Evolutionary conservation across 2,797 vertebrate genomes (phyloP).

Genomic region (Eulemur coronatus): DNA sequence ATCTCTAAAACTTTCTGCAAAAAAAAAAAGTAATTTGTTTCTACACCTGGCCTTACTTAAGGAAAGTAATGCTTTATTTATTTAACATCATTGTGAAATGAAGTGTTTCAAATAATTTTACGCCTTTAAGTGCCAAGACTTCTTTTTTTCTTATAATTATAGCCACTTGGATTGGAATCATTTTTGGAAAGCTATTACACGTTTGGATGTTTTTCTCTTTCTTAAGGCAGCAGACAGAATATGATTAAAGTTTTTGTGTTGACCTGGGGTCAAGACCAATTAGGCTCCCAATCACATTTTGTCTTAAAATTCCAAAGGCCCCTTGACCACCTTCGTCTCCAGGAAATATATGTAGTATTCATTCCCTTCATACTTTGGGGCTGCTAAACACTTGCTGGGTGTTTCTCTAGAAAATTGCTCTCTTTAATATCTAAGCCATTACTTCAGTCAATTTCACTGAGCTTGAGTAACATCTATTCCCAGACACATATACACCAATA

Average conservation of each 20-base stretch:
- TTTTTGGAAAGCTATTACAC: conserved; percentile 54
- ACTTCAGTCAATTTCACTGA: background rate
- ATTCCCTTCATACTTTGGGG: background rate
- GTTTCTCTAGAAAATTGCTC: background rate
- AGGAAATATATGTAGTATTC: background rate
- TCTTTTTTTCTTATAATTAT: conserved; percentile 66
- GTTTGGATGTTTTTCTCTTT: conserved; percentile 52
- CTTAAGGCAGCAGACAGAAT: conserved; percentile 10
- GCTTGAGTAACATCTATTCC: background rate
- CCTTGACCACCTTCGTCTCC: background rate
- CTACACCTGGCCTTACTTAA: conserved; percentile 79
- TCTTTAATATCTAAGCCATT: background rate
- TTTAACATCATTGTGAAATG: conserved; percentile 75
- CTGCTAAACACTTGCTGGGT: background rate
- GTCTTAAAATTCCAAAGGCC: background rate
- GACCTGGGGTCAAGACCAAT: background rate
- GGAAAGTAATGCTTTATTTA: conserved; percentile 74
- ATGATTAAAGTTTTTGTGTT: conserved; percentile 12
- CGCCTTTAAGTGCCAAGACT: conserved; percentile 70
- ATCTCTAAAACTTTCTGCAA: conserved; percentile 9
- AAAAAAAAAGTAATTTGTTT: conserved; percentile 63
- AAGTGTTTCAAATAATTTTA: conserved; percentile 77
- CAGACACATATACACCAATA: background rate
- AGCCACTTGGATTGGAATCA: conserved; percentile 64
- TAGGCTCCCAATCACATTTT: conserved; percentile 31